phyloP scores from a whole-genome alignment of 2,888 invertebrate species.

The Drosophila nr. perissopoda region DNA sequence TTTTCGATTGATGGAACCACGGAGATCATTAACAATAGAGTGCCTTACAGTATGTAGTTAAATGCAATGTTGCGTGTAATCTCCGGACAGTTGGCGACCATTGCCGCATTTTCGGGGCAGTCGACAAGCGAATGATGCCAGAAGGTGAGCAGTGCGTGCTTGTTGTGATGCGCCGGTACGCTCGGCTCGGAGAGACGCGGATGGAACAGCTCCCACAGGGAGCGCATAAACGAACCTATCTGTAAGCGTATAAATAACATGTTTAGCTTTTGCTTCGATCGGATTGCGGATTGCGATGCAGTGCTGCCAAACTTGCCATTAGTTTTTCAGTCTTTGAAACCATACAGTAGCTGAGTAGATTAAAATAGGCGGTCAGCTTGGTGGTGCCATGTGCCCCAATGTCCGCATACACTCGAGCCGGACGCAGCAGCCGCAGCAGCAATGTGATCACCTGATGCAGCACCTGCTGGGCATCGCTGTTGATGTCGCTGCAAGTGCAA shows the following conservation, averaged over 20 bases:
- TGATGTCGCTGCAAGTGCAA: slow-evolving; percentile 83
- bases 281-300: background rate
- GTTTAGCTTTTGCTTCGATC: slow-evolving; percentile 7
- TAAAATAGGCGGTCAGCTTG: slow-evolving; percentile 96
- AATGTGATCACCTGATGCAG: slow-evolving; percentile 90
- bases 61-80: slow-evolving; percentile 97
- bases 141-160: slow-evolving; percentile 95
- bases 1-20: slow-evolving; percentile 1
- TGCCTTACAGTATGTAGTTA: slow-evolving; percentile 96
- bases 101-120: slow-evolving; percentile 96
- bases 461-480: slow-evolving; percentile 87
- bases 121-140: slow-evolving; percentile 97
- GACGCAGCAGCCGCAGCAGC: slow-evolving; percentile 90
- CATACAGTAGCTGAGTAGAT: slow-evolving; percentile 95
- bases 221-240: slow-evolving; percentile 96
- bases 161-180: slow-evolving; percentile 97
- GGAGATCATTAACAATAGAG: background rate
- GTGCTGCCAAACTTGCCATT: slow-evolving; percentile 88
- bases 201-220: slow-evolving; percentile 97
- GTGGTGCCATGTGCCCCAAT: slow-evolving; percentile 94
- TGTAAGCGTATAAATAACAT: slow-evolving; percentile 83
- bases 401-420: slow-evolving; percentile 94
- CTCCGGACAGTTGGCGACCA: slow-evolving; percentile 93
- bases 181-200: slow-evolving; percentile 97
- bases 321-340: slow-evolving; percentile 95